Evolutionary conservation across 2,888 invertebrate species (phyloP), one percentile per base, ranked within the genome.

Genomic region (Sesia bembeciformis): DNA sequence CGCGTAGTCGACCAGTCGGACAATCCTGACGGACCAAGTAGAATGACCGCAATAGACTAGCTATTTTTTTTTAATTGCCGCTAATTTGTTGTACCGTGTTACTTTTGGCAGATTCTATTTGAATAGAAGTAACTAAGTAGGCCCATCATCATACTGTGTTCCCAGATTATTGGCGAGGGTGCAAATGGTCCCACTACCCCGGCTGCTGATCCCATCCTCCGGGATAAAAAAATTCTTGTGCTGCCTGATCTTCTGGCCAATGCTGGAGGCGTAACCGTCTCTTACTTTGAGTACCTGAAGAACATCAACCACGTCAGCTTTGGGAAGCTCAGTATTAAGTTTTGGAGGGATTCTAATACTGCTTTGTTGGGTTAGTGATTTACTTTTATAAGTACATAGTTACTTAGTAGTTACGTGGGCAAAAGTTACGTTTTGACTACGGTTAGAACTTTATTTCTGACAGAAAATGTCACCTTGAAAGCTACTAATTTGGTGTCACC

Each of bases 121-220:
- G 23, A 23, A 23, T 23, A 23, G 23, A 23, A 23, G 23, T 23
- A 23, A 23, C 23, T 23, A 23, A 23, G 23, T 23, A 23, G 23
- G 23, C 23, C 23, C 23, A 23, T 23, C 23, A 23, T 23, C 1
- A 7, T 5, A 42, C 7, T 42, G 42, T 42, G 42, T 42, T 5
- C 7, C 5, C 62, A 95, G 95, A 92, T 97, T 56, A 92, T 97
- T 68, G 95, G 94, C 40, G 97, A 97, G 81, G 97, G 96, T 62
- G 97, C 97, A 53, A 97, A 97, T 82, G 97, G 97, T 0, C 97
- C 97, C n/a, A 94, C 93, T 5, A 96, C 96, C 3, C 96, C 96
- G 50, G 94, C 94, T 6, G 97, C 95, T 23, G 96, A 97, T 77
- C 89, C 90, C 65, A 92, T 95, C 53, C 90, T 97, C 54, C 90